Evolutionary conservation across 2,113 vertebrate species (phyloP).

Genomic region (Pogona vitticeps): DNA sequence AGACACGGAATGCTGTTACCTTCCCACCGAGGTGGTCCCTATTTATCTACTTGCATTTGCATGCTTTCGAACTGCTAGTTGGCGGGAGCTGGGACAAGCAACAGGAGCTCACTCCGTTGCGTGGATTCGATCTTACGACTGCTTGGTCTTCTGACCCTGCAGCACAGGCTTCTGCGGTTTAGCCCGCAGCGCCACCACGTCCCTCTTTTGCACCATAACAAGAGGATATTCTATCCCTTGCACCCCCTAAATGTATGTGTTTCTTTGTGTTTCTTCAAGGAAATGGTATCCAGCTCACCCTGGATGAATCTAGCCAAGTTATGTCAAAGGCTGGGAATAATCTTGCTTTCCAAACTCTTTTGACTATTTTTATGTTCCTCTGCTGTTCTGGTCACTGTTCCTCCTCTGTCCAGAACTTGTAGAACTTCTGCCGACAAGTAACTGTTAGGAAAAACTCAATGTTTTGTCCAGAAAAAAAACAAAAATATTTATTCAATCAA

Average conservation of each 20-base stretch:
- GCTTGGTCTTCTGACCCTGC: too few species aligned
- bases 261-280: neutral
- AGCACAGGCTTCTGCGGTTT: too few species aligned
- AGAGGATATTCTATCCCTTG: too few species aligned
- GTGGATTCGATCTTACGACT: too few species aligned
- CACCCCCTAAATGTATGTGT: neutral
- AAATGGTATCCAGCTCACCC: neutral
- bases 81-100: too few species aligned
- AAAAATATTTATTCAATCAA: conserved; percentile 51
- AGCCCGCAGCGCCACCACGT: too few species aligned
- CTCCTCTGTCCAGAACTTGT: conserved; percentile 40
- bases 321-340: conserved; percentile 49
- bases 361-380: conserved; percentile 52
- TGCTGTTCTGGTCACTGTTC: conserved; percentile 55
- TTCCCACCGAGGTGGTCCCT: too few species aligned
- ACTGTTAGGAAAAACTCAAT: conserved; percentile 16
- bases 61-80: too few species aligned
- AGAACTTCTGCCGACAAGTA: conserved; percentile 29
- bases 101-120: too few species aligned
- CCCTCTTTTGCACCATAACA: too few species aligned
- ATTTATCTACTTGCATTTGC: too few species aligned
- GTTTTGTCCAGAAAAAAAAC: conserved; percentile 45
- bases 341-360: conserved; percentile 36
- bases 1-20: too few species aligned
- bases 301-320: conserved; percentile 6